Conservation (phyloP, 2,888 invertebrate genomes). For the Buathra laborator region DNA sequence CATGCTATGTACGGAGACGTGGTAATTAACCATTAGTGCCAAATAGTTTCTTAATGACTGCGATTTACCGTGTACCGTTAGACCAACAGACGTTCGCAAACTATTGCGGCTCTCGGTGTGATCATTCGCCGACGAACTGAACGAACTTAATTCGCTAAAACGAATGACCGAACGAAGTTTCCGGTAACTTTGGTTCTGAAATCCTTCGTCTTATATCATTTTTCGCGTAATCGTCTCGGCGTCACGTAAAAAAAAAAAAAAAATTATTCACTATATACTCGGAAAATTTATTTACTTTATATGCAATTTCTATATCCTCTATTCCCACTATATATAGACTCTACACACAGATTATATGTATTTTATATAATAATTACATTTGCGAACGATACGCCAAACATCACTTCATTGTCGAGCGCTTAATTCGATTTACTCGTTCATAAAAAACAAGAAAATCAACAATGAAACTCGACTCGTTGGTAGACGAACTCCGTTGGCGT, state of each 20-base stretch:
- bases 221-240: no score
- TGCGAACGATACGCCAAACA: not conserved
- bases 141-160: slow-evolving; percentile 2
- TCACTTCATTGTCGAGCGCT: no score
- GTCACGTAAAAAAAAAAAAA: no score
- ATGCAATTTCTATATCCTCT: no score
- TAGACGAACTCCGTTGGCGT: slow-evolving; percentile 25
- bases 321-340: no score
- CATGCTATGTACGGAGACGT: not conserved
- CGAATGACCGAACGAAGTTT: not conserved
- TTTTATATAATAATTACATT: no score
- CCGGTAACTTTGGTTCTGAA: no score
- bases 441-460: slow-evolving; percentile 2
- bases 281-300: no score
- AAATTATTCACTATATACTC: no score
- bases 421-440: no score
- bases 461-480: slow-evolving; percentile 8
- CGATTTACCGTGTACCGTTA: slow-evolving; percentile 52
- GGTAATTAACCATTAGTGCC: slow-evolving; percentile 50
- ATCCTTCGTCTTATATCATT: no score
- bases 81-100: slow-evolving; percentile 13
- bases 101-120: slow-evolving; percentile 1
- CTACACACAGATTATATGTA: no score
- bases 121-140: slow-evolving; percentile 13
- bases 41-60: slow-evolving; percentile 55